These are phyloP conservation scores for Premnoplex brunnescens DNA, from an alignment of 2,797 vertebrate genomes.

Conservation along the genomic window DNA sequence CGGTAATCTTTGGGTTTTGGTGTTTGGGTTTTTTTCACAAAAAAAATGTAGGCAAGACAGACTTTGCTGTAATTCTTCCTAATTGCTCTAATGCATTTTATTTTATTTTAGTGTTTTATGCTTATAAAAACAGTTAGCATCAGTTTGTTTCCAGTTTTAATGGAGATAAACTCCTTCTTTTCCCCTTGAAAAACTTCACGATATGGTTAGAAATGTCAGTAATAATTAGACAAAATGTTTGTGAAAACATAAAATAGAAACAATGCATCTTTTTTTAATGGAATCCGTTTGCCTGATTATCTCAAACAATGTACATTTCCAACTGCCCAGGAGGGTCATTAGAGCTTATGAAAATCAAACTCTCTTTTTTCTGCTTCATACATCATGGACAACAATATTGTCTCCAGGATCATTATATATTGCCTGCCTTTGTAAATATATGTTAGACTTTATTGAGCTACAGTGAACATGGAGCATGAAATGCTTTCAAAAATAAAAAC, in stretches of 20 bases:
- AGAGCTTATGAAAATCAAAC: slow-evolving; percentile 70
- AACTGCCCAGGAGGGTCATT: slow-evolving; percentile 56
- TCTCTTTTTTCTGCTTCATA: slow-evolving; percentile 58
- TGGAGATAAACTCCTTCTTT: slow-evolving; percentile 49
- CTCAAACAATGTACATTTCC: slow-evolving; percentile 51
- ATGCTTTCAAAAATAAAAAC: slow-evolving; percentile 28
- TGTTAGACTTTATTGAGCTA: slow-evolving; percentile 44
- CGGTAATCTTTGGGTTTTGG: not conserved
- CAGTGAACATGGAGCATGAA: slow-evolving; percentile 40
- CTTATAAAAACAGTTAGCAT: slow-evolving; percentile 58
- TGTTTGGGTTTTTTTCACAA: not conserved
- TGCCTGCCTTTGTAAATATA: slow-evolving; percentile 49
- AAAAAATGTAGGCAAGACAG: slow-evolving; percentile 12
- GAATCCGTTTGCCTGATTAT: slow-evolving; percentile 63
- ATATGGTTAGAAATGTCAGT: slow-evolving; percentile 57
- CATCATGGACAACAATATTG: slow-evolving; percentile 49
- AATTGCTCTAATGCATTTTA: slow-evolving; percentile 60
- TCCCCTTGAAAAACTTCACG: slow-evolving; percentile 51
- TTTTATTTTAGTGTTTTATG: slow-evolving; percentile 61
- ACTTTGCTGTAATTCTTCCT: slow-evolving; percentile 42
- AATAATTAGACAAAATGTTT: slow-evolving; percentile 70
- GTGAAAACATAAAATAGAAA: slow-evolving; percentile 62
- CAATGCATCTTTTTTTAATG: slow-evolving; percentile 54
- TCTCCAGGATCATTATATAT: slow-evolving; percentile 40
- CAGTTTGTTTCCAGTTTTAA: slow-evolving; percentile 60